These are phyloP conservation scores for Epicampocera succincta DNA, from an alignment of 2,888 invertebrate species.

Conservation along the genomic window DNA sequence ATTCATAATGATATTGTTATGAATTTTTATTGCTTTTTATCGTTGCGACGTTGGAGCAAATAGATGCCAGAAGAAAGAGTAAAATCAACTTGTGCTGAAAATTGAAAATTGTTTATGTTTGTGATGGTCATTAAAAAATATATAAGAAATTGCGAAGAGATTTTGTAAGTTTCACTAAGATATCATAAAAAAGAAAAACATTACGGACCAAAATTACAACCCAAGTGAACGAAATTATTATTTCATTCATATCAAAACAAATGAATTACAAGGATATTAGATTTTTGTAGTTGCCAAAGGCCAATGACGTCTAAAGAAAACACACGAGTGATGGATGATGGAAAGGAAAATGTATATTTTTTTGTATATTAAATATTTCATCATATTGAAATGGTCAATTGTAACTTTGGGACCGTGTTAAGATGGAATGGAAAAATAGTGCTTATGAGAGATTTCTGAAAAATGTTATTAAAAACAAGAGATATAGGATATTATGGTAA, in stretches of 20 bases:
- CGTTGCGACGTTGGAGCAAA: background rate
- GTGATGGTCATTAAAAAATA: conserved; percentile 62
- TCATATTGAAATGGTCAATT: too few relatives aligned
- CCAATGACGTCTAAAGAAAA: conserved; percentile 4
- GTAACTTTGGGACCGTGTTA: too few relatives aligned
- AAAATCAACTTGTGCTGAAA: conserved; percentile 41
- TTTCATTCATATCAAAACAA: conserved; percentile 49
- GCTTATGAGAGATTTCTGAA: too few relatives aligned
- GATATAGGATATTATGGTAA: too few relatives aligned
- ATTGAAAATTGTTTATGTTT: conserved; percentile 65
- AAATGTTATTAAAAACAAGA: too few relatives aligned
- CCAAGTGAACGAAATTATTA: conserved; percentile 46
- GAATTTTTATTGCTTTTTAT: conserved; percentile 68
- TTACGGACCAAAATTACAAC: conserved; percentile 40
- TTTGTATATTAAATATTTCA: too few relatives aligned
- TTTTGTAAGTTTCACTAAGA: conserved; percentile 60
- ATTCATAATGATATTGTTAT: conserved; percentile 69
- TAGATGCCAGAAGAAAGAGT: background rate
- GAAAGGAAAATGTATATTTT: too few relatives aligned
- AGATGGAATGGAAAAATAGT: too few relatives aligned
- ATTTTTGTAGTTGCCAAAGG: conserved; percentile 58
- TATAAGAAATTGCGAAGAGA: conserved; percentile 43
- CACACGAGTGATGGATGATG: background rate
- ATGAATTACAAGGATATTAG: conserved; percentile 60
- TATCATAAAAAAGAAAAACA: conserved; percentile 54